Evolutionary conservation across 1,140 invertebrate genomes (phyloP).

Genomic region (Lamellibrachia luymesi): DNA sequence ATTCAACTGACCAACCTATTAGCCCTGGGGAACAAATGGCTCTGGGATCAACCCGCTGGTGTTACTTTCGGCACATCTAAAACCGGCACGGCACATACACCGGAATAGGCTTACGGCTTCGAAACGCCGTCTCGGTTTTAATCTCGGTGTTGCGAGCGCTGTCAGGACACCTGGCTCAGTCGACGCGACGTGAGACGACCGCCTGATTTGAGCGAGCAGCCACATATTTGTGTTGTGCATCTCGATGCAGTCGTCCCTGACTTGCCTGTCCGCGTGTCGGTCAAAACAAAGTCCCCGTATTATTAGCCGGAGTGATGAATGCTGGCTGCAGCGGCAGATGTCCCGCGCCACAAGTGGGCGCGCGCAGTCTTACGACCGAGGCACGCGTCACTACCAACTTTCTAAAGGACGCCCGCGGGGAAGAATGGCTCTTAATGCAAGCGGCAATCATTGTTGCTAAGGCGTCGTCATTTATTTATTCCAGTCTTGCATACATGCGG

Average conservation of each 20-base stretch:
- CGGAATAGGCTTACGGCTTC: not conserved
- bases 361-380: not conserved
- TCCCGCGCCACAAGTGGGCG: not conserved
- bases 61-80: not conserved
- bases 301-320: not conserved
- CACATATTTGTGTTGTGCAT: not conserved
- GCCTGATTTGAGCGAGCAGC: not conserved
- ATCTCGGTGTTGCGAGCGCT: not conserved
- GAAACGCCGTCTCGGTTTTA: not conserved
- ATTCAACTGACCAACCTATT: not conserved
- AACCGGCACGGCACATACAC: not conserved
- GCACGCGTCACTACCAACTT: not conserved
- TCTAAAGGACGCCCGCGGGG: not conserved
- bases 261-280: not conserved
- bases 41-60: not conserved
- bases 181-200: not conserved
- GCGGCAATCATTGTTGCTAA: slow-evolving; percentile 4
- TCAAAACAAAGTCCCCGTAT: not conserved
- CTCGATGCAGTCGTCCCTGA: not conserved
- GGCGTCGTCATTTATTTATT: not conserved
- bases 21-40: not conserved
- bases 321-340: not conserved
- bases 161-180: not conserved
- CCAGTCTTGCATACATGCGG: not conserved
- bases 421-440: not conserved